Evolutionary conservation across 2,113 vertebrate genomes (phyloP).

Genomic region (Caranx ignobilis): DNA sequence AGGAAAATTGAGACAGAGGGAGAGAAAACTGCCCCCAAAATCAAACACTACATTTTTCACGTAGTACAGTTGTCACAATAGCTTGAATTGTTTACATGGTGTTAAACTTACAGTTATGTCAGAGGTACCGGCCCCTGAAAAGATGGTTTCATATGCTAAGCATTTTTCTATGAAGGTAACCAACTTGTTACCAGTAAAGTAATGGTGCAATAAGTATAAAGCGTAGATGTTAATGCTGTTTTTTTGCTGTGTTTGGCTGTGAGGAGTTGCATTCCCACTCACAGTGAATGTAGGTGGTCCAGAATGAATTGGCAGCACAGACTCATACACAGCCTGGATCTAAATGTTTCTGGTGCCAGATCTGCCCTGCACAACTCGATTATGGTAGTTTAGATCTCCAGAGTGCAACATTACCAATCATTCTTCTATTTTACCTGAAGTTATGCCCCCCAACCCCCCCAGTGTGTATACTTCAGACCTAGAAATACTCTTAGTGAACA

Average conservation of each 20-base stretch:
- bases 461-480: constrained; percentile 29
- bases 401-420: constrained; percentile 27
- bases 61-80: constrained; percentile 39
- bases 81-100: constrained; percentile 41
- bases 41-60: constrained; percentile 56
- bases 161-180: background rate
- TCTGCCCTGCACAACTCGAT: constrained; percentile 27
- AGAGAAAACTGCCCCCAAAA: constrained; percentile 54
- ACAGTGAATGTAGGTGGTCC: constrained; percentile 48
- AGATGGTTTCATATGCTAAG: background rate
- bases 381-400: constrained; percentile 45
- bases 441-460: background rate
- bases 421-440: constrained; percentile 34
- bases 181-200: background rate
- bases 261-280: constrained; percentile 48
- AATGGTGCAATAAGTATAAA: constrained; percentile 38
- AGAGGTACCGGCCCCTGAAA: background rate
- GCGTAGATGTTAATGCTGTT: constrained; percentile 14
- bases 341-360: constrained; percentile 37
- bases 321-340: constrained; percentile 45
- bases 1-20: constrained; percentile 51
- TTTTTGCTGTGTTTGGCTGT: constrained; percentile 53
- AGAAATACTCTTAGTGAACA: constrained; percentile 33
- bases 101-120: background rate
- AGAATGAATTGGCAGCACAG: constrained; percentile 60